Base-by-base conservation (phyloP, 2,113 vertebrate species). In the Hypomesus transpacificus region DNA sequence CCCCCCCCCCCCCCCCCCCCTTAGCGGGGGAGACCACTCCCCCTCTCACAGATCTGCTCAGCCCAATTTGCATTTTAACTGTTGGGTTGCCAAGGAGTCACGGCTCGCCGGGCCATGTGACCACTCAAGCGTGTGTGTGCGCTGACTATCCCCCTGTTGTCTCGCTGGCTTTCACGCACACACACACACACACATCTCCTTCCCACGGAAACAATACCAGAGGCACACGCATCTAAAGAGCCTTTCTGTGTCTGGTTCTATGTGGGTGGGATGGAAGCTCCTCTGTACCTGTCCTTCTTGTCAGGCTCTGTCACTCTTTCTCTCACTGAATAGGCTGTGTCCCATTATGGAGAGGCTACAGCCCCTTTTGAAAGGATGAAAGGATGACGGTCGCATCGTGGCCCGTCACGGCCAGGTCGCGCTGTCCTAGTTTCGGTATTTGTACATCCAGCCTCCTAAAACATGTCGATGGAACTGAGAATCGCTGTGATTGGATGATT, bases 31-130 rank as follows among this genome's bases (percentile, higher is more conserved):
- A 84, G 88, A 82, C 87, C 86, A 79, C 90, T 85, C 87, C 89
- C 81, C 69, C 74, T 82, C 62, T 67, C 50, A 83, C 68, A 81
- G 85, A 75, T 77, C 80, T 80, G 81, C 80, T 77, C 74, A 63
- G 59, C 73, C 73, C 75, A 66, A 81, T 93, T 93, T 92, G 87
- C 91, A 93, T 92, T 84, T 93, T 92, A 93, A 93, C 92, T 66
- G 87, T 90, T 91, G 80, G 66, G 84, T 89, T 86, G 85, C 91
- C 86, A 80, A 80, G 75, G 85, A 80, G 76, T 80, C 77, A 66
- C 80, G 69, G 85, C 76, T 75, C 53, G 51, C 75, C 26, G 14
- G 71, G 81, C 82, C 86, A 86, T 88, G 81, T 85, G 86, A 85
- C 82, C 18, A 72, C 74, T 84, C 68, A 75, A 87, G 73, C 82